phyloP scores from a whole-genome alignment of 2,113 vertebrate species.

The Furnarius figulus region DNA sequence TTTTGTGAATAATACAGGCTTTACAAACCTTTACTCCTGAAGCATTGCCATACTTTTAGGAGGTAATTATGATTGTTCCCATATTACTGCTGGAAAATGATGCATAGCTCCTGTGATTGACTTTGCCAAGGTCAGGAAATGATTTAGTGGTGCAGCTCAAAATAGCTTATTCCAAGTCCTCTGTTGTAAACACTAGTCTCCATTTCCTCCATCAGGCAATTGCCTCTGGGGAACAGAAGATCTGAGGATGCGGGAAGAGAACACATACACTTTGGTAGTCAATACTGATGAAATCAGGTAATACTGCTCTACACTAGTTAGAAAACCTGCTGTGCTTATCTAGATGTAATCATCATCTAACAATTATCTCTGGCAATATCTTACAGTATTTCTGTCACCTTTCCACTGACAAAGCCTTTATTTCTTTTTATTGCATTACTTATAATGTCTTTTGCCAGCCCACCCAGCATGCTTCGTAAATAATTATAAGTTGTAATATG shows the following conservation, averaged over 20 bases:
- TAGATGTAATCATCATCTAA: neutral
- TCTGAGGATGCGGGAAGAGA: neutral
- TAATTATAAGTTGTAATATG: slow-evolving; percentile 36
- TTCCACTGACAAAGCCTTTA: slow-evolving; percentile 2
- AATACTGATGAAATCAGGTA: slow-evolving; percentile 15
- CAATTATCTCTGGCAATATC: neutral
- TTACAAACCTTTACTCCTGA: slow-evolving; percentile 2
- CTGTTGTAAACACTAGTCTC: neutral
- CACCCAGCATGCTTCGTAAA: slow-evolving; percentile 16
- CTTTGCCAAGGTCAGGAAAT: slow-evolving; percentile 39
- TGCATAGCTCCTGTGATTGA: slow-evolving; percentile 31
- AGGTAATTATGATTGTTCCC: neutral
- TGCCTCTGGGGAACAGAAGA: neutral
- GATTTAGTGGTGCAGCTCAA: neutral
- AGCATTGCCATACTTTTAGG: neutral
- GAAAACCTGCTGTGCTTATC: neutral
- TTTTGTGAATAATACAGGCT: neutral
- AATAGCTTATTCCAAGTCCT: slow-evolving; percentile 28
- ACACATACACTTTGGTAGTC: neutral
- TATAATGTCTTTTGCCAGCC: neutral
- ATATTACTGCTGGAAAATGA: slow-evolving; percentile 39
- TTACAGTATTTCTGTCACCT: slow-evolving; percentile 2
- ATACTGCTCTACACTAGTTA: neutral
- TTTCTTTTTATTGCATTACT: slow-evolving; percentile 16
- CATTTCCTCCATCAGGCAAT: slow-evolving; percentile 1